Evolutionary conservation across 1,140 invertebrate species (phyloP).

Genomic region (Rhopalosiphum padi): DNA sequence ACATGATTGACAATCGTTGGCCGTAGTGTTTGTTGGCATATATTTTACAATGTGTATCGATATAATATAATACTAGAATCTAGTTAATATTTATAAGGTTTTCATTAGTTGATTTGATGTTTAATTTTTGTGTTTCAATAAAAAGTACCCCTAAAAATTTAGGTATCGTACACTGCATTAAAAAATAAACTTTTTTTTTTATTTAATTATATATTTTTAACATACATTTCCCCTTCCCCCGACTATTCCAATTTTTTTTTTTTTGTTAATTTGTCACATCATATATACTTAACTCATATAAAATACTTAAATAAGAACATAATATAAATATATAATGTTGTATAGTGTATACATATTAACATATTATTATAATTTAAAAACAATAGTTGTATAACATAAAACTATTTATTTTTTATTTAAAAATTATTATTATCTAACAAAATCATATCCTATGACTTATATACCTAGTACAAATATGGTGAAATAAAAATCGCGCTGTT

Average conservation of each 20-base stretch:
- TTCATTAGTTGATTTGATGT: background rate
- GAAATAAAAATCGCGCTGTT: too few species aligned
- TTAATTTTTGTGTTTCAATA: background rate
- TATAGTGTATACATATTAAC: too few species aligned
- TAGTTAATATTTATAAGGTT: background rate
- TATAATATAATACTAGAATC: background rate
- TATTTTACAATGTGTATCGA: background rate
- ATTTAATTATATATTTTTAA: background rate
- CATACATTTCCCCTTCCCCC: rapidly evolving
- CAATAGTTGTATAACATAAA: too few species aligned
- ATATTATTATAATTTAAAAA: too few species aligned
- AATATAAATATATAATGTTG: background rate
- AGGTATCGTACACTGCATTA: background rate
- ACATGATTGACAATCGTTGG: background rate
- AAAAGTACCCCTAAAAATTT: background rate
- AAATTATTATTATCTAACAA: background rate
- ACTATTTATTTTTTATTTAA: background rate
- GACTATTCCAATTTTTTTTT: background rate
- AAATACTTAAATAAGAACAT: background rate
- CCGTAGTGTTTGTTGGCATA: background rate
- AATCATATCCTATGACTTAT: background rate
- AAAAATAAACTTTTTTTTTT: background rate
- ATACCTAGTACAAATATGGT: background rate
- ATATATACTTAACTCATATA: background rate
- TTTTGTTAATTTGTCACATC: background rate